Conservation (phyloP, 2,797 vertebrate genomes). For the Enteromius thamalakanensis region DNA sequence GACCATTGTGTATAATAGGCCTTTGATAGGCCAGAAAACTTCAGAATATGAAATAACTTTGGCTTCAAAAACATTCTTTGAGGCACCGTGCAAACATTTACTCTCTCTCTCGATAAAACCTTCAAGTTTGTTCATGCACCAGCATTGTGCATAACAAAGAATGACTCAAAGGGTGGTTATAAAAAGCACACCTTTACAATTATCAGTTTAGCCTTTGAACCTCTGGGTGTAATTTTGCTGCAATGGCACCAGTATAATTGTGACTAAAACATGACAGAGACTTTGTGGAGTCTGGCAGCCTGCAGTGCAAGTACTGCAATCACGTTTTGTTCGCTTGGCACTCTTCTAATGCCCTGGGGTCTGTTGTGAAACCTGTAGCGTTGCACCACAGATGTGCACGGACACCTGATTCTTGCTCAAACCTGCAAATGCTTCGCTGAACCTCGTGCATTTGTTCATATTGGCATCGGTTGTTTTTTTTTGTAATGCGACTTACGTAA, state of each 20-base stretch:
- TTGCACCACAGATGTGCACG: constrained; percentile 35
- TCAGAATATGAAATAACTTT: constrained; percentile 51
- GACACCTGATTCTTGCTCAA: constrained; percentile 38
- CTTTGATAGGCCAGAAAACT: constrained; percentile 45
- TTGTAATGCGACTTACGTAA: neutral
- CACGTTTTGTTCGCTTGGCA: constrained; percentile 40
- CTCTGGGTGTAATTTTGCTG: constrained; percentile 46
- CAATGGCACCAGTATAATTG: constrained; percentile 48
- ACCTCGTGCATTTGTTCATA: neutral
- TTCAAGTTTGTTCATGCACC: constrained; percentile 54
- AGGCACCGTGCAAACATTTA: constrained; percentile 47
- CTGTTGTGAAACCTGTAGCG: constrained; percentile 19
- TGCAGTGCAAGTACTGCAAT: constrained; percentile 25
- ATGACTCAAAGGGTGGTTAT: constrained; percentile 51
- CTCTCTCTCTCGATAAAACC: constrained; percentile 16
- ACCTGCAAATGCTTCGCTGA: constrained; percentile 9
- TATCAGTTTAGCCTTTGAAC: constrained; percentile 55
- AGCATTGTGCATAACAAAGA: constrained; percentile 30
- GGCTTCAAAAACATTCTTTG: constrained; percentile 58
- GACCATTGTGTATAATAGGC: constrained; percentile 30
- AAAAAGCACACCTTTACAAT: constrained; percentile 57
- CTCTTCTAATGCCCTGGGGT: constrained; percentile 41
- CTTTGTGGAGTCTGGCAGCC: constrained; percentile 54
- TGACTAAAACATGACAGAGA: constrained; percentile 49
- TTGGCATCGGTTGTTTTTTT: constrained; percentile 1